Base-by-base conservation (phyloP, 2,888 invertebrate genomes). In the Rutpela maculata region DNA sequence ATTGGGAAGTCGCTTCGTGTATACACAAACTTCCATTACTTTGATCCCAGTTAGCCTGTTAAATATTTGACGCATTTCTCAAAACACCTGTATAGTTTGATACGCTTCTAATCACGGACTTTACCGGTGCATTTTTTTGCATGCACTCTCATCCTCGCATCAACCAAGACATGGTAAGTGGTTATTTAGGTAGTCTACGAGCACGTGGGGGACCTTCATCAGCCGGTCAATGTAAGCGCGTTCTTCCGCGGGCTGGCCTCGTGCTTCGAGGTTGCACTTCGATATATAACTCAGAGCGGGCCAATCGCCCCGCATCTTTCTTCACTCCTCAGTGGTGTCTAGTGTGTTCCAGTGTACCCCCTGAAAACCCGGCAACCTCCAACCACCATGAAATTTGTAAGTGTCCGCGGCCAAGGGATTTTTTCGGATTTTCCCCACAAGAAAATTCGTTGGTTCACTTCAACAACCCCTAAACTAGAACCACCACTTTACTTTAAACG, bases 221-320 rank as follows among this genome's bases (percentile, higher is more conserved):
- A 80, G 79, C 78, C 84, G 87, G 87, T 87, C 86, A 88, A 87
- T 88, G 87, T 84, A 83, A 86, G 86, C 85, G 84, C 86, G 86
- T 84, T 88, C 88, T 87, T 87, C 87, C 88, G 87, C 87, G 84
- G 86, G 81, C 82, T 86, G 88, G 87, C 87, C 87, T 87, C 88
- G 87, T 83, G 81, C 81, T 84, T 85, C 88, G 88, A 88, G 88
- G 88, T 87, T 88, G 87, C 85, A 86, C 85, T 85, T 86, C 82
- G 84, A 87, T 88, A 88, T 88, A 88, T 85, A 88, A 84, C 80
- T 79, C 80, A 75, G 78, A 73, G 79, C 81, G 80, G 80, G 81
- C 80, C 80, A 79, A 80, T 81, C 81, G 84, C 81, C 84, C 83
- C 84, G 82, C 83, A 84, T 83, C 84, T 80, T 80, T 81, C 70